Percentiles rank a stretch among this genome's conserved stretches.
These are phyloP conservation scores for Squalus acanthias DNA, from an alignment of 2,797 vertebrate species.

Conservation along the genomic window DNA sequence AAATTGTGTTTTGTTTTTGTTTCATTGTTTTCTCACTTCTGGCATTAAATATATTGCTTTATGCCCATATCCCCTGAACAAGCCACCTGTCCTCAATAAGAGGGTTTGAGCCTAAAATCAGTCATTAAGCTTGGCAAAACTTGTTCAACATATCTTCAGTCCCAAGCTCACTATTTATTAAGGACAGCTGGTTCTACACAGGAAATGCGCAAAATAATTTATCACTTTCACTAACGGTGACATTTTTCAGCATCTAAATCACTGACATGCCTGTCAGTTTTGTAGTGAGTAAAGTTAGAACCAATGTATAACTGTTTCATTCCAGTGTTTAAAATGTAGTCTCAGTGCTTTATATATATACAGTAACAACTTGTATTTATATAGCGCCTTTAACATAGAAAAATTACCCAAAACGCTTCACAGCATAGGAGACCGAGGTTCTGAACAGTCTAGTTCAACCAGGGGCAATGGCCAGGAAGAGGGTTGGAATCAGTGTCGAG, in stretches of 20 bases:
- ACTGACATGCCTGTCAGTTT: background rate
- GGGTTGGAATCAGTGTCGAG: background rate
- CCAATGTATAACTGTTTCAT: background rate
- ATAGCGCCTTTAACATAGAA: background rate
- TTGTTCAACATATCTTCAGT: slow-evolving; percentile 17
- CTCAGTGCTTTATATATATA: background rate
- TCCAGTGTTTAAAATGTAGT: background rate
- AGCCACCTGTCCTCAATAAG: background rate
- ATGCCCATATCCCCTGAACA: background rate
- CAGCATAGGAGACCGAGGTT: background rate
- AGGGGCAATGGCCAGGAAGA: background rate
- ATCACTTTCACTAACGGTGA: background rate
- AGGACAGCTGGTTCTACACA: background rate
- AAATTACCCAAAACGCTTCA: background rate
- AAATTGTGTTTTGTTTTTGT: background rate
- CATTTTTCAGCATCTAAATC: background rate
- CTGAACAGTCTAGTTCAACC: background rate
- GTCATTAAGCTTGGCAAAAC: background rate
- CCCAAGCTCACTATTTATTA: background rate
- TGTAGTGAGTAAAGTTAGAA: background rate
- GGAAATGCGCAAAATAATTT: background rate
- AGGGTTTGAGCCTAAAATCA: background rate
- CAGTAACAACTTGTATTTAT: background rate
- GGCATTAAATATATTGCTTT: background rate
- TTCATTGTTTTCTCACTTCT: background rate